Evolutionary conservation across 2,888 invertebrate genomes (phyloP).

Genomic region (Cheilosia impressa): DNA sequence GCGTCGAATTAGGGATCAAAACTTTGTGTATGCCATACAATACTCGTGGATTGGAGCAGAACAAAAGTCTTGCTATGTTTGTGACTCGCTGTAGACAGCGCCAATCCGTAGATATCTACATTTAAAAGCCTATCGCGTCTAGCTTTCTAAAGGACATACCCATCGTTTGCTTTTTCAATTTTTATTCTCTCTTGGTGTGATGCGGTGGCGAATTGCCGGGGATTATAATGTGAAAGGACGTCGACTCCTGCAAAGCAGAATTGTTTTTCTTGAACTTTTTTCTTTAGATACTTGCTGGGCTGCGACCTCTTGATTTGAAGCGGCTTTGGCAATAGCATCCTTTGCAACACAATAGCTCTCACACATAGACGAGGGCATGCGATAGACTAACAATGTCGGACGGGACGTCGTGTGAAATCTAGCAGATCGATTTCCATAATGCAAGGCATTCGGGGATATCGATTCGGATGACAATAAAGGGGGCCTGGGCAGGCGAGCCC

Average conservation of each 20-base stretch:
- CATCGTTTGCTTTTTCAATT: background rate
- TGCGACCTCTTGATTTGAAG: background rate
- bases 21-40: background rate
- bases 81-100: background rate
- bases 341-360: background rate
- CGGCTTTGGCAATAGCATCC: background rate
- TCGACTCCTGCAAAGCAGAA: background rate
- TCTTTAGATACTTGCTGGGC: no score
- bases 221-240: constrained; percentile 8
- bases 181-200: background rate
- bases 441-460: constrained; percentile 1
- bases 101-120: background rate
- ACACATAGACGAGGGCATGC: background rate
- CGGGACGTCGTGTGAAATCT: constrained; percentile 6
- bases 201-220: constrained; percentile 10
- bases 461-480: background rate
- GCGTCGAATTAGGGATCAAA: background rate
- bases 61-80: background rate
- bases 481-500: background rate
- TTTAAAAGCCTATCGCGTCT: background rate
- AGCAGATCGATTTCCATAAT: constrained; percentile 18
- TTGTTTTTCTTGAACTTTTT: background rate
- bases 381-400: constrained; percentile 1
- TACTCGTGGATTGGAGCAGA: background rate
- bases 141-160: background rate